Conservation (phyloP, 2,797 vertebrate genomes). For the Scomberomorus guttatus region DNA sequence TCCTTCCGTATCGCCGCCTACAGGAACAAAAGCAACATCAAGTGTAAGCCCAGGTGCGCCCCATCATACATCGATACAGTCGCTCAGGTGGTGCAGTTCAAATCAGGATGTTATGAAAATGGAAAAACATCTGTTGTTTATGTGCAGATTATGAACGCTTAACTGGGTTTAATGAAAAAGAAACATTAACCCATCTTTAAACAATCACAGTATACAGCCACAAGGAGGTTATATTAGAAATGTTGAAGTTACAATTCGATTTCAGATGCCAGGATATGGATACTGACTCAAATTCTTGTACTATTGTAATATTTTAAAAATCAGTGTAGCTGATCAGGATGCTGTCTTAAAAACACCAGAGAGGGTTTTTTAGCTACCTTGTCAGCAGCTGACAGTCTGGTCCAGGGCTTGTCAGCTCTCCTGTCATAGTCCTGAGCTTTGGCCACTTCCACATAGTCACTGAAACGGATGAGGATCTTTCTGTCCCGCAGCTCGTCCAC, state of each 20-base stretch:
- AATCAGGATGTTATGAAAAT: conserved; percentile 1
- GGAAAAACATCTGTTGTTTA: conserved; percentile 29
- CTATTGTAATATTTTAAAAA: not conserved
- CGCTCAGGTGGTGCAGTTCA: conserved; percentile 31
- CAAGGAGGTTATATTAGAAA: not conserved
- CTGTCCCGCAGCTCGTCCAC: conserved; percentile 97
- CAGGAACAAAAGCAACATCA: conserved; percentile 19
- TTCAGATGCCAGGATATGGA: not conserved
- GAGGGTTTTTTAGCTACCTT: conserved; percentile 86
- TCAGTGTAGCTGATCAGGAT: not conserved
- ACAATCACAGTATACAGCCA: not conserved
- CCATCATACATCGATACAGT: not conserved
- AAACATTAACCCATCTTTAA: not conserved
- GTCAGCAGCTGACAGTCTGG: conserved; percentile 95
- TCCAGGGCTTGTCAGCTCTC: conserved; percentile 98
- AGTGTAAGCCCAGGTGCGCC: conserved; percentile 33
- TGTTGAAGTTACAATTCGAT: not conserved
- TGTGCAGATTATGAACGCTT: conserved; percentile 17
- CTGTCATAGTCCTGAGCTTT: conserved; percentile 99
- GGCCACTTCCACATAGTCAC: conserved; percentile 98
- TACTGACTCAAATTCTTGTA: not conserved
- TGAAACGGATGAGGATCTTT: conserved; percentile 99
- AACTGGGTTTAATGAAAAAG: not conserved
- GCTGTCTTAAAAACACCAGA: not conserved
- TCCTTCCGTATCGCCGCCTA: conserved; percentile 98